Base-by-base conservation (phyloP, 2,888 invertebrate genomes). In the Cosmia pyralina region DNA sequence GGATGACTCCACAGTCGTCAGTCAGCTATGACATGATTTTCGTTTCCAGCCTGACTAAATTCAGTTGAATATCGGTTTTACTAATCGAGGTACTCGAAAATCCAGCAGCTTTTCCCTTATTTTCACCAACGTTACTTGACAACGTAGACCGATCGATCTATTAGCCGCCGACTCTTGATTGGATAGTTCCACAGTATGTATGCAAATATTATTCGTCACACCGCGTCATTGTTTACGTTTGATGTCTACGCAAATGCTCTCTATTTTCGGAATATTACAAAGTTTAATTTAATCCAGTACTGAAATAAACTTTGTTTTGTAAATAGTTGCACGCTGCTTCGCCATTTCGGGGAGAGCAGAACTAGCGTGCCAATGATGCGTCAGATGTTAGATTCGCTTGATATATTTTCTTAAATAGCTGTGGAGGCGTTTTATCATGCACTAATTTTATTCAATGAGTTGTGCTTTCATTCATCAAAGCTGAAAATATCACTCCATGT, bases 301-400 rank as follows among this genome's bases (percentile, higher is more conserved):
- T 66, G 69, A 85, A 85, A 85, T 85, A 84, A 69, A 69, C 69
- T 76, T 80, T 85, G 82, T 85, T 85, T 85, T 82, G 85, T 85
- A 85, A 85, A 85, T 82, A 85, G 13, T 66, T 75, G 63, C 75
- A 72, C 67, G 79, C 71, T 60, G 75, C 19, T 82, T 81, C n/a
- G 50, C 82, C 79, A 71, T 71, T 75, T 79, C 22, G 52, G 79
- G 66, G 55, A 67, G 71, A 66, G 52, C 52, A 66, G 68, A 55
- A 15, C 22, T 66, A 53, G 69, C 50, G 52, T 70, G 82, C 63
- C 55, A 74, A 70, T 69, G n/a, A 68, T 73, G 53, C 44, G 78
- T 65, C 70, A 68, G n/a, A 44, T 44, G 77, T 69, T 69, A 72
- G 19, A 48, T 44, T 65, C 3, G 52, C 52, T 41, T 1, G 46